Conservation (phyloP, 2,888 invertebrate genomes). For the Amblyteles armatorius region DNA sequence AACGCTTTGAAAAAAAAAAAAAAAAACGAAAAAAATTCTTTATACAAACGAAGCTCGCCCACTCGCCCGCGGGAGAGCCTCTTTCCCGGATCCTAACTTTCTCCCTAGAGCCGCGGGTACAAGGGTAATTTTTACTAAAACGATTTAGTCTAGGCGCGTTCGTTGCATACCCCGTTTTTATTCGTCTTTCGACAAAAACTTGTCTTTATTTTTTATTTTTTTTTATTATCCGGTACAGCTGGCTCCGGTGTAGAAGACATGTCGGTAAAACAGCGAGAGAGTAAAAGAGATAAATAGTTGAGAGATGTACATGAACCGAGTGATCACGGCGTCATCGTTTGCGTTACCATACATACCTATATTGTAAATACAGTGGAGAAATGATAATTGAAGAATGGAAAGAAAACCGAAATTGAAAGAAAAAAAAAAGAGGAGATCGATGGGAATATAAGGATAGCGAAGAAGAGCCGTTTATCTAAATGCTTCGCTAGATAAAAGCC, state of each 20-base stretch:
- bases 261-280: slow-evolving; percentile 33
- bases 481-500: slow-evolving; percentile 49
- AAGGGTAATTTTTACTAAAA: slow-evolving; percentile 60
- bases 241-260: slow-evolving; percentile 21
- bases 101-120: slow-evolving; percentile 36
- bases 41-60: slow-evolving; percentile 25
- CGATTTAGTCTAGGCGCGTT: slow-evolving; percentile 56
- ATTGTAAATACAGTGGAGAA: slow-evolving; percentile 52
- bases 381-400: slow-evolving; percentile 28
- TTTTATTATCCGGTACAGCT: slow-evolving; percentile 15
- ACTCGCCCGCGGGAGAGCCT: slow-evolving; percentile 2
- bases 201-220: slow-evolving; percentile 41
- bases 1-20: slow-evolving; percentile 33
- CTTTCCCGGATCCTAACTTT: slow-evolving; percentile 28
- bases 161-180: slow-evolving; percentile 48
- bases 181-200: slow-evolving; percentile 55
- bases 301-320: slow-evolving; percentile 20
- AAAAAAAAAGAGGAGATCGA: slow-evolving; percentile 22
- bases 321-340: slow-evolving; percentile 34
- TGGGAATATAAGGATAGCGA: slow-evolving; percentile 18
- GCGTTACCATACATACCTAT: slow-evolving; percentile 44
- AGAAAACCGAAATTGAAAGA: not conserved
- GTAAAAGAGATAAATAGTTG: not conserved
- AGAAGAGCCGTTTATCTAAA: slow-evolving; percentile 11
- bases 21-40: not conserved